Evolutionary conservation across 92 coral and sea anemone species (phyloP).

Genomic region (Muricea muricata): DNA sequence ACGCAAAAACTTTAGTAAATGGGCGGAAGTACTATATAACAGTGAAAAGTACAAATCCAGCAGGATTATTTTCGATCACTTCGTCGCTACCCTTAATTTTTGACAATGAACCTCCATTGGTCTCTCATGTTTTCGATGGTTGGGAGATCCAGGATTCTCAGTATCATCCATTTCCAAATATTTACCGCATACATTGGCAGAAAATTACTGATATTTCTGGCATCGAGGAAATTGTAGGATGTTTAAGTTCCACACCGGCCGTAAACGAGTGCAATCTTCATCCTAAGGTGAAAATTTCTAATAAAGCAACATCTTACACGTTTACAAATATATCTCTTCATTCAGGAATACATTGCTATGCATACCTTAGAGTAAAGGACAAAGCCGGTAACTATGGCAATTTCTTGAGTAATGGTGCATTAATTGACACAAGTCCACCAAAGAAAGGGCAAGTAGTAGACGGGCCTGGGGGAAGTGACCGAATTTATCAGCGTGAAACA

Average conservation of each 20-base stretch:
- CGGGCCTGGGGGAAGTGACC: conserved; percentile 66
- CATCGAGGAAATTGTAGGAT: conserved; percentile 67
- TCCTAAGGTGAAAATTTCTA: conserved; percentile 60
- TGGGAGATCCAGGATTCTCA: conserved; percentile 85
- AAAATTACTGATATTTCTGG: conserved; percentile 78
- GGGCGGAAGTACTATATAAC: conserved; percentile 83
- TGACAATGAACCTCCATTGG: conserved; percentile 78
- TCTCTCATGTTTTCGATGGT: conserved; percentile 81
- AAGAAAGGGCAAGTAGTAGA: conserved; percentile 73
- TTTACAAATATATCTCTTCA: conserved; percentile 70
- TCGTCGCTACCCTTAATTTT: conserved; percentile 78
- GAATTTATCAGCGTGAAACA: conserved; percentile 75
- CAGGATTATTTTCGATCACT: conserved; percentile 75
- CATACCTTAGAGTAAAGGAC: conserved; percentile 74
- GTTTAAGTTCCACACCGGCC: conserved; percentile 68
- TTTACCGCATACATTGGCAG: conserved; percentile 92
- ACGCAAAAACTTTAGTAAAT: conserved; percentile 51
- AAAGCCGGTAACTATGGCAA: conserved; percentile 80
- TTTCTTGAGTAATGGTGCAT: conserved; percentile 75
- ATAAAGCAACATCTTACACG: conserved; percentile 61
- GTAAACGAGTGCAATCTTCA: conserved; percentile 68
- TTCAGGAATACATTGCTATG: conserved; percentile 79
- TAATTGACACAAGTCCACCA: conserved; percentile 86
- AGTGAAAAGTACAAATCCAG: conserved; percentile 76
- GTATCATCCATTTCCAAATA: conserved; percentile 73